A percentile compares a stretch with the other conserved stretches of the same genome.
phyloP scores from a whole-genome alignment of 2,888 invertebrate species.

The Adela reaumurella region DNA sequence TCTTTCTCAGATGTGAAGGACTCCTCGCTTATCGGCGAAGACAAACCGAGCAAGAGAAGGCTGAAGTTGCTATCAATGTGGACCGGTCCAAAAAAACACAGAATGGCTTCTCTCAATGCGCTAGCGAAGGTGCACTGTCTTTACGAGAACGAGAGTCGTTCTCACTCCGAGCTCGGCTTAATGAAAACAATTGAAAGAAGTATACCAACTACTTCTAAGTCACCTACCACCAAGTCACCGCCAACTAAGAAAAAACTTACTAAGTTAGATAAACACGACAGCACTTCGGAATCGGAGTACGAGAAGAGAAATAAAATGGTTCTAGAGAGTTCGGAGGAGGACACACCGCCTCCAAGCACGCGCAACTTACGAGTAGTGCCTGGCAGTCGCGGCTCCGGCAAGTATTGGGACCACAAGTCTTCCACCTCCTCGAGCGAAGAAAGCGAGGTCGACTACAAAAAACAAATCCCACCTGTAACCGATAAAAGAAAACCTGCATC shows the following conservation, averaged over 20 bases:
- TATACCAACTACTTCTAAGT: slow-evolving; percentile 48
- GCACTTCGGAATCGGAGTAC: slow-evolving; percentile 48
- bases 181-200: slow-evolving; percentile 48
- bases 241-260: slow-evolving; percentile 41
- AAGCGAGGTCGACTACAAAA: slow-evolving; percentile 44
- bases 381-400: slow-evolving; percentile 72
- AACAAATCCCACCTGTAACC: slow-evolving; percentile 19
- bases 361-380: slow-evolving; percentile 68
- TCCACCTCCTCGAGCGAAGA: slow-evolving; percentile 60
- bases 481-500: slow-evolving; percentile 40
- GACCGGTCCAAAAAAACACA: slow-evolving; percentile 76
- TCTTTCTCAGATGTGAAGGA: slow-evolving; percentile 43
- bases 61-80: slow-evolving; percentile 66
- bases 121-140: slow-evolving; percentile 87
- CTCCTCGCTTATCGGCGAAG: slow-evolving; percentile 27
- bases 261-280: slow-evolving; percentile 41
- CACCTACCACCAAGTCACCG: too few relatives aligned
- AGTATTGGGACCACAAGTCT: slow-evolving; percentile 81
- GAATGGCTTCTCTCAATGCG: slow-evolving; percentile 87
- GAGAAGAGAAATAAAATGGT: slow-evolving; percentile 40
- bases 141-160: slow-evolving; percentile 83
- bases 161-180: slow-evolving; percentile 61
- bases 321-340: slow-evolving; percentile 54
- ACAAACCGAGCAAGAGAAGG: slow-evolving; percentile 46
- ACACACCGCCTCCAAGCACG: slow-evolving; percentile 35